Percentiles rank a stretch among this genome's conserved stretches.
phyloP scores from a whole-genome alignment of 2,113 vertebrate species.

The Mystacornis crossleyi region DNA sequence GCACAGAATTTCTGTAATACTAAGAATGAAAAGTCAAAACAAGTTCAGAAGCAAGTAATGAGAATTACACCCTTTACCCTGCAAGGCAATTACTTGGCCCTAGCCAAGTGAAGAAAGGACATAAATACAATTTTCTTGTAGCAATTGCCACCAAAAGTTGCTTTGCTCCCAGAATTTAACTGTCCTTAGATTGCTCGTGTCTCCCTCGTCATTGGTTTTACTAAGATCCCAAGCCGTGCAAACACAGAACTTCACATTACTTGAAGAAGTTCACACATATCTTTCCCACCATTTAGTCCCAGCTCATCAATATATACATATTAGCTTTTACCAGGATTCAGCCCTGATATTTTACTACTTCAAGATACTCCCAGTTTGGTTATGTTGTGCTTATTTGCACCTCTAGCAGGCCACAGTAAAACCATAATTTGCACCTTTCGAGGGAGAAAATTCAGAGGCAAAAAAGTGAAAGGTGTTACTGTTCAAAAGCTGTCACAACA shows the following conservation, averaged over 20 bases:
- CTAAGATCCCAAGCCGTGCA: slow-evolving; percentile 5
- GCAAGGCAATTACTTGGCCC: background rate
- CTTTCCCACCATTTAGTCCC: background rate
- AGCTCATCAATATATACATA: background rate
- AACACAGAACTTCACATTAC: slow-evolving; percentile 49
- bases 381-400: slow-evolving; percentile 68
- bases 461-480: slow-evolving; percentile 54
- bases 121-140: background rate
- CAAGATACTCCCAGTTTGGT: slow-evolving; percentile 26
- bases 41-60: background rate
- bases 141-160: background rate
- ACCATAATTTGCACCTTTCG: slow-evolving; percentile 67
- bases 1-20: background rate
- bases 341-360: background rate
- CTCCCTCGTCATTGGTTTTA: background rate
- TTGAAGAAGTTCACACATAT: slow-evolving; percentile 30
- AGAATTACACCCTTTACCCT: background rate
- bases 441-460: slow-evolving; percentile 56
- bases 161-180: background rate
- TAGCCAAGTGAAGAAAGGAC: background rate
- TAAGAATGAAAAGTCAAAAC: slow-evolving; percentile 65
- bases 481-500: slow-evolving; percentile 70
- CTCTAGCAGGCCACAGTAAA: slow-evolving; percentile 51
- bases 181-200: background rate
- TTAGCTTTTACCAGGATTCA: background rate